Percentiles rank a stretch among this genome's conserved stretches.
Evolutionary conservation across 2,113 vertebrate genomes (phyloP).

Genomic region (Tetrax tetrax): DNA sequence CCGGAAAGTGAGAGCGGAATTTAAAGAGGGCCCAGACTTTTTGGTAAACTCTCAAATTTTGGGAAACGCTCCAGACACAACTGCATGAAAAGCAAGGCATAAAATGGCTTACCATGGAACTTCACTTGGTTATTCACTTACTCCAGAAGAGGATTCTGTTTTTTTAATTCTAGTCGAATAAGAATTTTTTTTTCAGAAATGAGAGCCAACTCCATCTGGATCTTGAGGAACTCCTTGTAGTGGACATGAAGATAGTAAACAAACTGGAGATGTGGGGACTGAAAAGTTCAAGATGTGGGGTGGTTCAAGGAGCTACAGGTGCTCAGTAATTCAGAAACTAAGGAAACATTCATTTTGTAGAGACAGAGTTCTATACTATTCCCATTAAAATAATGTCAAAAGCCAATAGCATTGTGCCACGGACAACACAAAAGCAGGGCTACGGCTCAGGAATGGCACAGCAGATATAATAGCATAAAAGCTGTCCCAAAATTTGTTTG

Average conservation of each 20-base stretch:
- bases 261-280: not conserved
- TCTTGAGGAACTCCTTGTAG: not conserved
- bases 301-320: not conserved
- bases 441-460: not conserved
- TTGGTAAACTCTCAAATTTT: not conserved
- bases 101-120: not conserved
- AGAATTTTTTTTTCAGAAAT: not conserved
- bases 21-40: not conserved
- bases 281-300: not conserved
- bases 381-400: not conserved
- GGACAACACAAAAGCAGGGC: not conserved
- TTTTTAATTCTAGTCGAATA: not conserved
- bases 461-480: not conserved
- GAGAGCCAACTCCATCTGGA: not conserved
- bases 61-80: not conserved
- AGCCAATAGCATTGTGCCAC: not conserved
- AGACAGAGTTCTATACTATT: not conserved
- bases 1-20: fast-evolving
- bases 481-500: not conserved
- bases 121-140: not conserved
- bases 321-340: not conserved
- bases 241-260: not conserved
- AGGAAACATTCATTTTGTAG: not conserved
- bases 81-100: not conserved
- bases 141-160: not conserved